Conservation (phyloP, 2,797 vertebrate species). For the Psittacula derbiana region DNA sequence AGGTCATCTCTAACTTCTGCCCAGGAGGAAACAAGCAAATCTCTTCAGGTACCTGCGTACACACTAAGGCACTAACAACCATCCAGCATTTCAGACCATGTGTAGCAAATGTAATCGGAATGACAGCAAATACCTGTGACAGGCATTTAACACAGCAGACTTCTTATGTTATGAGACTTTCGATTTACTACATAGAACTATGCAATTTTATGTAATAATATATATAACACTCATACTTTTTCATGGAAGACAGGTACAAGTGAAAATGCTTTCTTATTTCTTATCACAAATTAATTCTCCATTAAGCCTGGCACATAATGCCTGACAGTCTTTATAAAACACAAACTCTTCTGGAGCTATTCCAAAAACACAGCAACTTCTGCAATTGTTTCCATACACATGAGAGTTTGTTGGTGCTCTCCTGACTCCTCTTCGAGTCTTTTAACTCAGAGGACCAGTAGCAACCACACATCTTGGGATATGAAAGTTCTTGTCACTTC, state of each 20-base stretch:
- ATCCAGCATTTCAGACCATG: accelerated
- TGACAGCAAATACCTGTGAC: not conserved
- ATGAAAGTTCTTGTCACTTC: not conserved
- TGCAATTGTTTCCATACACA: not conserved
- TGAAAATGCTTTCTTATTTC: not conserved
- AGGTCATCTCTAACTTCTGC: not conserved
- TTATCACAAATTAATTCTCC: not conserved
- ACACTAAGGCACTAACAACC: not conserved
- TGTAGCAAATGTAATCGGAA: not conserved
- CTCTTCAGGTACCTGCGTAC: not conserved
- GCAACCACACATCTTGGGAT: not conserved
- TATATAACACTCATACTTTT: not conserved
- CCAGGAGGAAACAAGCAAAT: not conserved
- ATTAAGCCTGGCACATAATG: not conserved
- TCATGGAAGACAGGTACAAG: not conserved
- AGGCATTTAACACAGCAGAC: not conserved
- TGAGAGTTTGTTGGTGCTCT: not conserved
- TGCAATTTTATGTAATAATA: not conserved
- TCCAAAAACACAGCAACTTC: not conserved
- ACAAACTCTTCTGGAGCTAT: not conserved
- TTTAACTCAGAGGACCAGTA: not conserved
- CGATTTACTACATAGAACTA: not conserved
- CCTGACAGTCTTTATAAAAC: not conserved
- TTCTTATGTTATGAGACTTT: not conserved
- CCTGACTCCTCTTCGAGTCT: not conserved